Evolutionary conservation across 2,113 vertebrate species (phyloP).

Genomic region (Plectropomus leopardus): DNA sequence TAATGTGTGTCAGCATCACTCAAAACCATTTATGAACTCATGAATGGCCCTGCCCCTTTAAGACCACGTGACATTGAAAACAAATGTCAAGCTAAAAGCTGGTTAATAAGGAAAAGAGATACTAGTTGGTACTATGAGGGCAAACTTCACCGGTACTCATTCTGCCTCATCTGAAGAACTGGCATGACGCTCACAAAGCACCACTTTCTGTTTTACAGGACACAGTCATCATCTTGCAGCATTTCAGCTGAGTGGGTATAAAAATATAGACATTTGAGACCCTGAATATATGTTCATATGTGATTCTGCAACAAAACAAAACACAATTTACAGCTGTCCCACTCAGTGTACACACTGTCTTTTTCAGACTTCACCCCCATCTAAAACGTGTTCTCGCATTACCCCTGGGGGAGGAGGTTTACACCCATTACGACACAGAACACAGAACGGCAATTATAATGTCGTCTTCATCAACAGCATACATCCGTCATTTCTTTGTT

Average conservation of each 20-base stretch:
- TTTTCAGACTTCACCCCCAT: slow-evolving; percentile 57
- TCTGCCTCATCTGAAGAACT: slow-evolving; percentile 67
- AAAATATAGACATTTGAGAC: slow-evolving; percentile 87
- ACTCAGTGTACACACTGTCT: slow-evolving; percentile 66
- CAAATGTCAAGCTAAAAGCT: slow-evolving; percentile 70
- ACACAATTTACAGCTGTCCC: slow-evolving; percentile 77
- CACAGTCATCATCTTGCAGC: slow-evolving; percentile 82
- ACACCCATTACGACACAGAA: slow-evolving; percentile 71
- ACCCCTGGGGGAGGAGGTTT: slow-evolving; percentile 51
- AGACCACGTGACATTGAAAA: slow-evolving; percentile 65
- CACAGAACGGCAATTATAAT: slow-evolving; percentile 73
- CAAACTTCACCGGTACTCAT: slow-evolving; percentile 48
- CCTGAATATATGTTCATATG: slow-evolving; percentile 85
- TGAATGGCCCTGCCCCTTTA: slow-evolving; percentile 52
- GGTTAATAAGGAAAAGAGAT: slow-evolving; percentile 70
- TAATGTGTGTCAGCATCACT: slow-evolving; percentile 64
- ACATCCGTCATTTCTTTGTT: slow-evolving; percentile 65
- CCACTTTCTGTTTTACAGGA: slow-evolving; percentile 75
- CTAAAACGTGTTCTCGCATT: slow-evolving; percentile 69
- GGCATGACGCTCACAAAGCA: slow-evolving; percentile 75
- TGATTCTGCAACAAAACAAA: slow-evolving; percentile 78
- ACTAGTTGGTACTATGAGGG: slow-evolving; percentile 64
- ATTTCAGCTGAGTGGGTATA: slow-evolving; percentile 84
- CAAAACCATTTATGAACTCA: slow-evolving; percentile 55
- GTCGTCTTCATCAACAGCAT: slow-evolving; percentile 63